phyloP scores from a whole-genome alignment of 2,113 vertebrate genomes.

The Chiloscyllium plagiosum region DNA sequence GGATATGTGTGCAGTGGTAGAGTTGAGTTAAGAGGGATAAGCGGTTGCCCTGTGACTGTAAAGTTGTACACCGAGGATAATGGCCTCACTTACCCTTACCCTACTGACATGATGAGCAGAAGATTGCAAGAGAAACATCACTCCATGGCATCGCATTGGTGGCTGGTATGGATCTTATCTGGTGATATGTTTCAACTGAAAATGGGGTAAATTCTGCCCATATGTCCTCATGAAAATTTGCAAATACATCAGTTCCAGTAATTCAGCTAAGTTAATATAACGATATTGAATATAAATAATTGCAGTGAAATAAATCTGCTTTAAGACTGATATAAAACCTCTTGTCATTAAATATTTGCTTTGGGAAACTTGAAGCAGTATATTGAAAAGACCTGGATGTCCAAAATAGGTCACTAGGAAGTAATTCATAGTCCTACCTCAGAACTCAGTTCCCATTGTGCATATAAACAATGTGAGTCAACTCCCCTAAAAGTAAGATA shows the following conservation, averaged over 20 bases:
- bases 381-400: not conserved
- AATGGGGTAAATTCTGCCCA: no score
- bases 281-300: not conserved
- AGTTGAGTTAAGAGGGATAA: no score
- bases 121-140: no score
- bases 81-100: no score
- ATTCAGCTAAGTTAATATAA: not conserved
- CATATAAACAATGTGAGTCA: not conserved
- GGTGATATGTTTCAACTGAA: no score
- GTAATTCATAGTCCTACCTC: not conserved
- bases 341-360: not conserved
- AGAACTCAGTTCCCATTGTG: not conserved
- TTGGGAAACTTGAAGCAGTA: not conserved
- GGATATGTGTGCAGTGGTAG: no score
- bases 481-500: not conserved
- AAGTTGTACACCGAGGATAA: no score
- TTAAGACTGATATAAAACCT: not conserved
- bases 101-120: no score
- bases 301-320: not conserved
- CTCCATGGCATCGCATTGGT: no score
- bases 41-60: no score
- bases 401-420: not conserved
- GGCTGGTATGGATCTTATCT: no score
- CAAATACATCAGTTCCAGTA: not conserved
- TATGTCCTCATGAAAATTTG: not conserved